A percentile compares a stretch with the other conserved stretches of the same genome.
Conservation (phyloP, 1,140 invertebrate species). For the Anoplolepis gracilipes region DNA sequence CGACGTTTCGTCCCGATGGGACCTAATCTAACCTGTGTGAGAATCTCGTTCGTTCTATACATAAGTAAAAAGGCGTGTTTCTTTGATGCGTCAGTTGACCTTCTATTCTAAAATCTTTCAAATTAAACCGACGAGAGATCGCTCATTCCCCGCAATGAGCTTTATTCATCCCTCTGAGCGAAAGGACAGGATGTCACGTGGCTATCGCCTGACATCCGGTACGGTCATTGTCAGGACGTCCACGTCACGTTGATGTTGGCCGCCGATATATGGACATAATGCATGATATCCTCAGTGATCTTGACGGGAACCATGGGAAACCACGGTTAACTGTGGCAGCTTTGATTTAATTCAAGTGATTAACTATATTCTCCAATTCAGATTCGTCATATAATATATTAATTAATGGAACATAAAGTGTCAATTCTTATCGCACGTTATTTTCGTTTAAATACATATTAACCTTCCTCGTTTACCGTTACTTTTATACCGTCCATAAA, state of each 20-base stretch:
- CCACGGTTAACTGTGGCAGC: constrained; percentile 40
- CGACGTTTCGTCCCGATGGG: constrained; percentile 14
- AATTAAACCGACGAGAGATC: constrained; percentile 16
- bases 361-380: constrained; percentile 35
- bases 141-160: constrained; percentile 32
- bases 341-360: constrained; percentile 52
- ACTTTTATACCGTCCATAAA: neutral
- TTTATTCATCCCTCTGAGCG: constrained; percentile 22
- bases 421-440: neutral
- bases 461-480: neutral
- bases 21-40: neutral
- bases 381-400: neutral
- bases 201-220: constrained; percentile 50
- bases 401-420: constrained; percentile 10
- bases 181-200: constrained; percentile 37
- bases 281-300: constrained; percentile 61
- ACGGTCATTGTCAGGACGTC: constrained; percentile 63
- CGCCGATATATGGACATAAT: constrained; percentile 64
- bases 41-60: neutral
- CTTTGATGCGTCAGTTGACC: constrained; percentile 8
- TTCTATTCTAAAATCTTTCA: constrained; percentile 15
- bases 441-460: neutral
- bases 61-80: constrained; percentile 21
- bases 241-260: constrained; percentile 59
- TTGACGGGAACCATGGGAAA: constrained; percentile 62